Percentiles rank a stretch among this genome's conserved stretches.
Evolutionary conservation across 37 sponge, comb jelly and placozoan genomes (phyloP).

Genomic region (Hexactinellida sp.): DNA sequence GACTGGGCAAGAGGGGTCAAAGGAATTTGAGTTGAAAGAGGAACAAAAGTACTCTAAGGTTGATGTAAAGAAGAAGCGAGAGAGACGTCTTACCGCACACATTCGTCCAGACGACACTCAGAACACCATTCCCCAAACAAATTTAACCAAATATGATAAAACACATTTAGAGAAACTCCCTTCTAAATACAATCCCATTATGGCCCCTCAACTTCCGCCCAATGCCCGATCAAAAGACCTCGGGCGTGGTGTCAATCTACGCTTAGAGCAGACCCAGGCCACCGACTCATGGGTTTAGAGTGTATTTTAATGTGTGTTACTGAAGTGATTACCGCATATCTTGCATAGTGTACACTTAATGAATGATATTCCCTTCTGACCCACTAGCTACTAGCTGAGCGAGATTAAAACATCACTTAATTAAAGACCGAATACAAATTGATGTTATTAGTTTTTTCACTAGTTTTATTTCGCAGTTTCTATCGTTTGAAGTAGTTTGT

Average conservation of each 20-base stretch:
- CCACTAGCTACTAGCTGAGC: neutral
- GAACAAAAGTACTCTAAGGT: neutral
- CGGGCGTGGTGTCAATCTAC: neutral
- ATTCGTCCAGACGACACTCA: neutral
- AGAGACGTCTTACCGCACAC: neutral
- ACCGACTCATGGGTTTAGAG: neutral
- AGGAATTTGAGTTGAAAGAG: neutral
- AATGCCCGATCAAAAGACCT: neutral
- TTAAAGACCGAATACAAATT: neutral
- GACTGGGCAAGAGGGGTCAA: neutral
- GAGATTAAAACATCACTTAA: neutral
- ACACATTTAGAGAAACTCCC: neutral
- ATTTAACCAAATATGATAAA: neutral
- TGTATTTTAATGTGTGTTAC: neutral
- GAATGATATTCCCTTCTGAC: neutral
- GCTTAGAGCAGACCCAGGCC: neutral
- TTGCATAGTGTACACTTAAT: conserved; percentile 4
- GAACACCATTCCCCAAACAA: neutral
- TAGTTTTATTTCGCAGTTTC: neutral
- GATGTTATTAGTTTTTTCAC: neutral
- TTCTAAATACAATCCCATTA: neutral
- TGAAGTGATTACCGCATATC: neutral
- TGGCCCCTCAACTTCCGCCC: neutral
- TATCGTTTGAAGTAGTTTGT: neutral
- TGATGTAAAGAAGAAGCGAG: neutral